These are phyloP conservation scores for Lepus timidus DNA, from an alignment of 2,113 vertebrate species.

Conservation along the genomic window DNA sequence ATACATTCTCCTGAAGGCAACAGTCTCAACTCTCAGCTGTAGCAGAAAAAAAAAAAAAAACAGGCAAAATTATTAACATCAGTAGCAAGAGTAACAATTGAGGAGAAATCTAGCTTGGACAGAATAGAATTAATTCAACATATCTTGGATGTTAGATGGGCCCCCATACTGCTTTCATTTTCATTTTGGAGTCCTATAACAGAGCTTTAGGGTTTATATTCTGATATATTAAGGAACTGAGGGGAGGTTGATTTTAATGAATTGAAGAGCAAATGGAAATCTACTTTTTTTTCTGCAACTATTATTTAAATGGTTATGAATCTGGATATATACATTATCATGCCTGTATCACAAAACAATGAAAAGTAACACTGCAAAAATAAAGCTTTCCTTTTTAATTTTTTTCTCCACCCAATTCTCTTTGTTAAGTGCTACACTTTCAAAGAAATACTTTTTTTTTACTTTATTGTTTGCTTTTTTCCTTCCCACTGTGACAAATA, in stretches of 20 bases:
- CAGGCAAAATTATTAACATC: not conserved
- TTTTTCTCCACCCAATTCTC: not conserved
- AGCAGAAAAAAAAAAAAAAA: not conserved
- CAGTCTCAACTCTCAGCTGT: not conserved
- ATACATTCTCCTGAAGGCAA: not conserved
- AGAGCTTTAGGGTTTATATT: not conserved
- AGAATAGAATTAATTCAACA: not conserved
- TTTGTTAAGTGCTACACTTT: conserved; percentile 54
- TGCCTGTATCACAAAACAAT: not conserved
- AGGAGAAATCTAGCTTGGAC: not conserved
- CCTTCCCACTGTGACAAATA: conserved; percentile 19
- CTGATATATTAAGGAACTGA: not conserved
- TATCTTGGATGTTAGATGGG: not conserved
- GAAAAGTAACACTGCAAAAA: not conserved
- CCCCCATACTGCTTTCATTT: not conserved
- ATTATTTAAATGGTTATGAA: conserved; percentile 60
- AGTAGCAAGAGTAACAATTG: not conserved
- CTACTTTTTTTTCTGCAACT: conserved; percentile 30
- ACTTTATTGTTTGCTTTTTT: not conserved
- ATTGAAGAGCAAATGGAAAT: not conserved
- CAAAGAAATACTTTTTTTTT: conserved; percentile 32
- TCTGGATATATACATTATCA: not conserved
- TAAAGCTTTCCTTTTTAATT: conserved; percentile 55
- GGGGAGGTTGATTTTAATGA: not conserved
- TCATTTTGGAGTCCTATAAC: not conserved